Evolutionary conservation across 2,888 invertebrate genomes (phyloP).

Genomic region (Acleris laterana): DNA sequence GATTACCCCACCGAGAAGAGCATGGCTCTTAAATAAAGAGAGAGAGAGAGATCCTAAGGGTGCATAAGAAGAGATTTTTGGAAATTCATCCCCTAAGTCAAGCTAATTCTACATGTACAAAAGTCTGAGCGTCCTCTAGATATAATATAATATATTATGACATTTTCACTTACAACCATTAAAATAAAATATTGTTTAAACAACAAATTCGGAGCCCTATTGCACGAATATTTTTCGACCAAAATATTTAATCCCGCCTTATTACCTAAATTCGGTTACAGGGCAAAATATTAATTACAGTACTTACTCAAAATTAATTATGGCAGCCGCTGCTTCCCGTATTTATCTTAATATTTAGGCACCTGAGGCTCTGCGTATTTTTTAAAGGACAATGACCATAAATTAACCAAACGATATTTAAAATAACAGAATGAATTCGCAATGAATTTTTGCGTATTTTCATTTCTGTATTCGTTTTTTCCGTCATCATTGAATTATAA

Average conservation of each 20-base stretch:
- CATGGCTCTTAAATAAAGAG: no score
- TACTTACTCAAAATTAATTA: slow-evolving; percentile 22
- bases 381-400: slow-evolving; percentile 27
- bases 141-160: no score
- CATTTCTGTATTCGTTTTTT: no score
- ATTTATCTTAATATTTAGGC: slow-evolving; percentile 32
- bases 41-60: no score
- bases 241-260: slow-evolving; percentile 1
- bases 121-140: no score
- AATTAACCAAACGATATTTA: slow-evolving; percentile 15
- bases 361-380: slow-evolving; percentile 25
- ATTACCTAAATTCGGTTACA: slow-evolving; percentile 4
- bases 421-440: slow-evolving; percentile 1
- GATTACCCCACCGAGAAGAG: no score
- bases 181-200: no score
- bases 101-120: no score
- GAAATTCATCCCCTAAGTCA: no score
- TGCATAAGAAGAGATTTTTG: no score
- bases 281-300: slow-evolving; percentile 11
- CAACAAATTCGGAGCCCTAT: slow-evolving; percentile 4
- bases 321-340: slow-evolving; percentile 4
- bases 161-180: no score
- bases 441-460: slow-evolving; percentile 1
- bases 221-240: background rate
- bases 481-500: no score